Evolutionary conservation across 2,113 vertebrate species (phyloP).

Genomic region (Sphyrna mokarran): DNA sequence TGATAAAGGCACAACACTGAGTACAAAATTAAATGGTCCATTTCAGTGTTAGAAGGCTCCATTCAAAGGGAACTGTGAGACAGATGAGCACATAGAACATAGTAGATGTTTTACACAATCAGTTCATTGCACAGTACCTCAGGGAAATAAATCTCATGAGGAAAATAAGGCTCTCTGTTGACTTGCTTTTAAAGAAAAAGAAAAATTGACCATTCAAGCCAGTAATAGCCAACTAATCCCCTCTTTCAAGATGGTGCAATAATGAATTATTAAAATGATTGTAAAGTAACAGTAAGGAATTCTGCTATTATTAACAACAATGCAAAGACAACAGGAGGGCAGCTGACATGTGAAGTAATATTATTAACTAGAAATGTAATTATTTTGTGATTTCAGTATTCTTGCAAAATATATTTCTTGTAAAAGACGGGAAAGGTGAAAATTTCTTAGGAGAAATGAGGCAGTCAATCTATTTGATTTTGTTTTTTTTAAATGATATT

Average conservation of each 20-base stretch:
- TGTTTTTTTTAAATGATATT: neutral
- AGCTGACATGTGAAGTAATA: neutral
- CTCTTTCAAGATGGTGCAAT: neutral
- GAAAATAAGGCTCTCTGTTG: neutral
- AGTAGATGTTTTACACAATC: too few species aligned
- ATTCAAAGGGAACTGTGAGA: neutral
- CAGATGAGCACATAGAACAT: neutral
- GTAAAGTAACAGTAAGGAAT: neutral
- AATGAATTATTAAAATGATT: neutral
- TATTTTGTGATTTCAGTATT: neutral
- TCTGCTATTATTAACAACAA: neutral
- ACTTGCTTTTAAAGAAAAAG: neutral
- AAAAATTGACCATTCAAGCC: neutral
- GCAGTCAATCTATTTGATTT: neutral
- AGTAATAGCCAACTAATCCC: neutral
- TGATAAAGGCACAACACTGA: neutral
- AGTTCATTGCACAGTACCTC: neutral
- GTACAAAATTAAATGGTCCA: neutral
- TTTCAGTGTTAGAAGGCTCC: neutral
- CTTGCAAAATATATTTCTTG: neutral
- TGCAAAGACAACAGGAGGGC: neutral
- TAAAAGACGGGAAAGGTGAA: neutral
- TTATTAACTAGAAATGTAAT: neutral
- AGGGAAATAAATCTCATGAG: slow-evolving; percentile 1
- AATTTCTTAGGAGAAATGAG: neutral